phyloP scores from a whole-genome alignment of 2,797 vertebrate genomes.

The Mormyrus hasselquistii region DNA sequence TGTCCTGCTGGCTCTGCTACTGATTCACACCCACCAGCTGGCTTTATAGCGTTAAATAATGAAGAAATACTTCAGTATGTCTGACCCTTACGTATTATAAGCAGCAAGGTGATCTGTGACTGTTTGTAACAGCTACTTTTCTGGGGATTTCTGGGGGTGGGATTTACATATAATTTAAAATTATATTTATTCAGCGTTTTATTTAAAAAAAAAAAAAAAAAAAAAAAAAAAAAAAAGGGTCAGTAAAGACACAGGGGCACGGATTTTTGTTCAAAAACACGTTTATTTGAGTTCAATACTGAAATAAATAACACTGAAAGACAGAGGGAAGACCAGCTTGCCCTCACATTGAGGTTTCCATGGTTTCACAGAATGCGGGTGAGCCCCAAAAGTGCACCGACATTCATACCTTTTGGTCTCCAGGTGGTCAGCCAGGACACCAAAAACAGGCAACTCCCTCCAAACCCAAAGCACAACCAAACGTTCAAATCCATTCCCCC shows the following conservation, averaged over 20 bases:
- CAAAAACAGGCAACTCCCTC: neutral
- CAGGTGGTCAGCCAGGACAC: neutral
- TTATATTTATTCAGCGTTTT: neutral
- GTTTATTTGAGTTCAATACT: conserved; percentile 33
- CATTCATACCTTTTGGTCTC: neutral
- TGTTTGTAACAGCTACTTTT: neutral
- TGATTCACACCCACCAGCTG: neutral
- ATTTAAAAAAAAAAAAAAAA: neutral
- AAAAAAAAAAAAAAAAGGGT: neutral
- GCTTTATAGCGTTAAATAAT: neutral
- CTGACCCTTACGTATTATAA: neutral
- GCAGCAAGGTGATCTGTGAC: neutral
- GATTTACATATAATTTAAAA: neutral
- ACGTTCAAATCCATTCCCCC: neutral
- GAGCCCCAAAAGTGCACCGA: neutral
- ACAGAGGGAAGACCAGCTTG: conserved; percentile 47
- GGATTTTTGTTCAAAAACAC: conserved; percentile 2
- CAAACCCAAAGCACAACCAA: neutral
- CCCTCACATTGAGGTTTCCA: conserved; percentile 11
- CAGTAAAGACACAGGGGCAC: neutral
- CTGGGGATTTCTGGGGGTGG: neutral
- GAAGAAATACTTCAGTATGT: neutral
- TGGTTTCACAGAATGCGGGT: neutral
- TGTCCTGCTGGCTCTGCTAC: neutral
- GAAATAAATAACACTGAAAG: neutral